Percentiles rank a stretch among this genome's conserved stretches.
Conservation (phyloP, 2,113 vertebrate species). For the Labrus mixtus region DNA sequence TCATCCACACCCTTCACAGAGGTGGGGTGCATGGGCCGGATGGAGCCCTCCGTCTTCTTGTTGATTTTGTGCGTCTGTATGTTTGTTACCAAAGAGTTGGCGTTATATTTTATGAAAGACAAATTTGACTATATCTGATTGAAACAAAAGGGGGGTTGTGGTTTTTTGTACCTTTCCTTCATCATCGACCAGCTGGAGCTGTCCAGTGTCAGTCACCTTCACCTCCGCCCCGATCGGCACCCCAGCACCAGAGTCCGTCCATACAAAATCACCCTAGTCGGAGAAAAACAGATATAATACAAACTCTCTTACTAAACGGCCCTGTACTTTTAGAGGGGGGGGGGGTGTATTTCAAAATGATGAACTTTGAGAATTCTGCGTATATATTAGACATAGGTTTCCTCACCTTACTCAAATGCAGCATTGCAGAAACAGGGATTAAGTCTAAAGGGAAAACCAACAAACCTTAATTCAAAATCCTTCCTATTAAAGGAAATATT, state of each 20-base stretch:
- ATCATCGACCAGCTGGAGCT: conserved; percentile 90
- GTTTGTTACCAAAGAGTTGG: not conserved
- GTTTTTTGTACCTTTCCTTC: conserved; percentile 91
- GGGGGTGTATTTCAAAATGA: too few species aligned
- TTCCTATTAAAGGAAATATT: too few species aligned
- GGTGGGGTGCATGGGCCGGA: conserved; percentile 91
- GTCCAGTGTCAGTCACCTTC: conserved; percentile 85
- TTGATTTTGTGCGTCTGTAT: conserved; percentile 91
- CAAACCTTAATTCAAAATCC: not conserved
- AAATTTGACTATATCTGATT: not conserved
- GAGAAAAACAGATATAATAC: not conserved
- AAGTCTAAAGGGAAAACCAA: conserved; percentile 28
- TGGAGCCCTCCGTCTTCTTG: conserved; percentile 74
- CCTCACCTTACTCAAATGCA: conserved; percentile 82
- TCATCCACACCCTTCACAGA: conserved; percentile 92
- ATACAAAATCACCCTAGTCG: conserved; percentile 93
- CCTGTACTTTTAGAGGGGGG: too few species aligned
- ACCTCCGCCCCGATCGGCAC: conserved; percentile 92
- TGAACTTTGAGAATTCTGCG: too few species aligned
- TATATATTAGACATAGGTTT: too few species aligned
- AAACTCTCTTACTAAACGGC: too few species aligned
- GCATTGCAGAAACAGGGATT: conserved; percentile 64
- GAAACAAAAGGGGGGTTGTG: not conserved
- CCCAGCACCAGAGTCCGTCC: conserved; percentile 84
- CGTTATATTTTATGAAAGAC: not conserved